Evolutionary conservation across 2,888 invertebrate genomes (phyloP), one percentile per base, ranked within the genome.

Genomic region (Rhagonycha fulva): DNA sequence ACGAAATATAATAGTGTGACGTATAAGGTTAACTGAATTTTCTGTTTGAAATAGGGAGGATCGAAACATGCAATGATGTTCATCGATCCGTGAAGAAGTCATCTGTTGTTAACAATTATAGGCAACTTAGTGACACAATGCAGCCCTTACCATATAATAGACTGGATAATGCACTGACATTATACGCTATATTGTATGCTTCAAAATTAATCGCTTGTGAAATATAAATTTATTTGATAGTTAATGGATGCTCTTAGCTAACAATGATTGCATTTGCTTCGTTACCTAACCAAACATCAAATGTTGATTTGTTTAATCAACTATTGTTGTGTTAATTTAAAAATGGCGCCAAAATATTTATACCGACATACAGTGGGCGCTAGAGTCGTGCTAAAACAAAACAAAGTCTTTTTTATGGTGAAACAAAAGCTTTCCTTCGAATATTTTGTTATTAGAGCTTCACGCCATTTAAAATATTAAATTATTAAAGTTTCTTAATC

Each of bases 101-200:
- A 86, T 85, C 86, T 86, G 86, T 86, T 87, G 86, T 87, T 86
- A 87, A 87, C 87, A 87, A 87, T 87, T 87, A 87, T 86, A 86
- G 86, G 85, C 86, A 86, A 87, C 86, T 86, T 87, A 87, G 87
- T 83, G 85, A 86, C 86, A 87, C 87, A 87, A 87, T 87, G 83
- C 85, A 85, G 84, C 85, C 86, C 85, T 84, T 83, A 82, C 84
- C 83, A 83, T 84, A 86, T 86, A 86, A 86, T 86, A 84, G 85
- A 85, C 81, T 85, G 84, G 82, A 86, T 86, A 85, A 86, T 86
- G 83, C 83, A 86, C 84, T 85, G 81, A 83, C 85, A 85, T 86
- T 86, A 85, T 86, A 82, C 82, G 79, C 82, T 82, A 83, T 84
- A 84, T 84, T 84, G 76, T 84, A 82, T 82, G 84, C 80, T 84